phyloP scores from a whole-genome alignment of 2,888 invertebrate genomes.

The Gari tellinella region DNA sequence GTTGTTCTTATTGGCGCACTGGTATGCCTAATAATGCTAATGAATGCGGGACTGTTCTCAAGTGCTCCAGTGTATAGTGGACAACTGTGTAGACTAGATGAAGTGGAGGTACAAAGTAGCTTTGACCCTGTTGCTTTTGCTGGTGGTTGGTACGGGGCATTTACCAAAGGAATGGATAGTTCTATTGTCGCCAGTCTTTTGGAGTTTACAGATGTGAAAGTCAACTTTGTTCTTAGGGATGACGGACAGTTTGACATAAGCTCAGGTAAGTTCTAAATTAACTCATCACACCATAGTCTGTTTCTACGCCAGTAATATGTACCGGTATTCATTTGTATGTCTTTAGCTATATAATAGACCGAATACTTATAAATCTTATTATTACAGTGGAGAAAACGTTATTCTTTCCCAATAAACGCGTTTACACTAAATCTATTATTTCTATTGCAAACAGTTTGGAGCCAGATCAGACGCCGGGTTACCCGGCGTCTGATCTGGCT shows the following conservation, averaged over 20 bases:
- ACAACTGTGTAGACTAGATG: slow-evolving; percentile 48
- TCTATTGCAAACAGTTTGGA: too few relatives aligned
- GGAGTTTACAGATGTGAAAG: slow-evolving; percentile 54
- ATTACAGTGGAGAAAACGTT: too few relatives aligned
- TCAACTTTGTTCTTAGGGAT: slow-evolving; percentile 38
- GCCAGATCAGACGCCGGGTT: too few relatives aligned
- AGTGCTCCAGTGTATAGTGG: slow-evolving; percentile 23
- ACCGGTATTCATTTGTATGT: too few relatives aligned
- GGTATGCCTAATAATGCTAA: slow-evolving; percentile 20
- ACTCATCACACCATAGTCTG: too few relatives aligned
- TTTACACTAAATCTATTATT: too few relatives aligned
- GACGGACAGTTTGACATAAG: slow-evolving; percentile 39
- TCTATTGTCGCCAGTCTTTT: slow-evolving; percentile 33
- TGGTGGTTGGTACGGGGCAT: slow-evolving; percentile 49
- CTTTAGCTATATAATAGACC: too few relatives aligned
- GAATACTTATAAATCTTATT: too few relatives aligned
- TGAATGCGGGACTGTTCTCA: slow-evolving; percentile 27
- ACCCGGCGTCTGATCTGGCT: too few relatives aligned
- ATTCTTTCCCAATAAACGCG: neutral
- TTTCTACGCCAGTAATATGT: neutral
- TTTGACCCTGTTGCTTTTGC: slow-evolving; percentile 47
- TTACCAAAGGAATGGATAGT: slow-evolving; percentile 50
- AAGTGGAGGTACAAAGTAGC: slow-evolving; percentile 41
- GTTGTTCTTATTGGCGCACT: slow-evolving; percentile 14
- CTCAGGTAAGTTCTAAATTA: slow-evolving; percentile 47